Evolutionary conservation across 2,888 invertebrate genomes (phyloP).

Genomic region (Bellardia pandia): DNA sequence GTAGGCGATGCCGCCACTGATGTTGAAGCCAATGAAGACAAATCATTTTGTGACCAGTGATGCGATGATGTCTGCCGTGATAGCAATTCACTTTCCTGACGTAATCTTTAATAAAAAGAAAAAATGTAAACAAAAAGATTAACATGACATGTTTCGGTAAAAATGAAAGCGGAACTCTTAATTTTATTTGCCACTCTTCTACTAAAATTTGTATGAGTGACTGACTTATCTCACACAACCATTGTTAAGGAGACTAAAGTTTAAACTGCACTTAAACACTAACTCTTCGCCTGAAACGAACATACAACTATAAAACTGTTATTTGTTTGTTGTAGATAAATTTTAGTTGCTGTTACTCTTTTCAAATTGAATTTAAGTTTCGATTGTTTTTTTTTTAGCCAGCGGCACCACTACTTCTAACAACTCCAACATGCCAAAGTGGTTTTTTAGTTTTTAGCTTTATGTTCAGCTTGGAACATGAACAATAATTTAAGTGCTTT

Average conservation of each 20-base stretch:
- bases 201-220: not conserved
- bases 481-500: conserved; percentile 55
- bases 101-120: conserved; percentile 78
- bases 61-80: conserved; percentile 83
- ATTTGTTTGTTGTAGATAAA: not conserved
- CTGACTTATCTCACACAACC: conserved; percentile 1
- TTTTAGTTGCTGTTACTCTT: not conserved
- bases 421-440: conserved; percentile 23
- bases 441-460: not conserved
- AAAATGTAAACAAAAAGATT: conserved; percentile 23
- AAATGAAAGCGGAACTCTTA: conserved; percentile 67
- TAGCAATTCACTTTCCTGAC: conserved; percentile 84
- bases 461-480: conserved; percentile 13
- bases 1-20: conserved; percentile 79
- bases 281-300: conserved; percentile 7
- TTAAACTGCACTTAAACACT: conserved; percentile 26
- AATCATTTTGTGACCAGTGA: conserved; percentile 84
- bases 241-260: conserved; percentile 19
- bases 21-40: conserved; percentile 81
- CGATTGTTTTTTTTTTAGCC: conserved; percentile 49
- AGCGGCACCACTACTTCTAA: conserved; percentile 47
- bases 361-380: conserved; percentile 39
- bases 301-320: conserved; percentile 16
- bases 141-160: conserved; percentile 59
- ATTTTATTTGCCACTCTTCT: conserved; percentile 42